Conservation (phyloP, 2,113 vertebrate species). For the Cavia aperea region DNA sequence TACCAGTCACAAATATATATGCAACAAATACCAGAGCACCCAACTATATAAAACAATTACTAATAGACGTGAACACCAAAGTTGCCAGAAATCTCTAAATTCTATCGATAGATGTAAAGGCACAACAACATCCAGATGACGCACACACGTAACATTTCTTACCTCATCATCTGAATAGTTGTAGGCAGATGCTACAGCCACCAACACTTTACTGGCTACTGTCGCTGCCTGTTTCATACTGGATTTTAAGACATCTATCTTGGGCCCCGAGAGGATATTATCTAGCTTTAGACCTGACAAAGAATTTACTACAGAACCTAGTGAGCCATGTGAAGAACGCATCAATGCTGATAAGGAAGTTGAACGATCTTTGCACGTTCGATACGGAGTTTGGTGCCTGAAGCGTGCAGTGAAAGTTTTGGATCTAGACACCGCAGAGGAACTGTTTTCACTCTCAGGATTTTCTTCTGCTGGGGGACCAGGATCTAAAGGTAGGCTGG, state of each 20-base stretch:
- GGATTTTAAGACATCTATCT: conserved; percentile 93
- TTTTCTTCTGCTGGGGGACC: conserved; percentile 66
- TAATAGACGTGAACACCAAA: neutral
- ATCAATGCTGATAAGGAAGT: conserved; percentile 85
- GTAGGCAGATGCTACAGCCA: conserved; percentile 88
- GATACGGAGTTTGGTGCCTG: conserved; percentile 73
- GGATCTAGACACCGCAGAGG: conserved; percentile 84
- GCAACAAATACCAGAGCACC: no score
- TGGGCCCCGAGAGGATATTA: conserved; percentile 89
- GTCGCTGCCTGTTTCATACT: conserved; percentile 95
- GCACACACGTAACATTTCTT: conserved; percentile 41
- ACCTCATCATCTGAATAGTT: conserved; percentile 94
- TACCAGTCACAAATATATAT: no score
- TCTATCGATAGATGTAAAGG: neutral
- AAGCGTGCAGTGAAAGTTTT: conserved; percentile 86
- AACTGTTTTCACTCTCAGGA: conserved; percentile 74
- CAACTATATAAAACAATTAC: no score
- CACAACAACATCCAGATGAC: neutral
- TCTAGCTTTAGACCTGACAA: conserved; percentile 94
- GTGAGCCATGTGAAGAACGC: conserved; percentile 84
- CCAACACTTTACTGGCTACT: conserved; percentile 95
- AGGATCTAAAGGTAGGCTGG: conserved; percentile 86
- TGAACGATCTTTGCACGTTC: conserved; percentile 78
- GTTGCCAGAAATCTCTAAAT: neutral
- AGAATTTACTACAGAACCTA: conserved; percentile 92